These are phyloP conservation scores for Sus cebifrons DNA, from an alignment of 2,797 vertebrate species.

Conservation along the genomic window DNA sequence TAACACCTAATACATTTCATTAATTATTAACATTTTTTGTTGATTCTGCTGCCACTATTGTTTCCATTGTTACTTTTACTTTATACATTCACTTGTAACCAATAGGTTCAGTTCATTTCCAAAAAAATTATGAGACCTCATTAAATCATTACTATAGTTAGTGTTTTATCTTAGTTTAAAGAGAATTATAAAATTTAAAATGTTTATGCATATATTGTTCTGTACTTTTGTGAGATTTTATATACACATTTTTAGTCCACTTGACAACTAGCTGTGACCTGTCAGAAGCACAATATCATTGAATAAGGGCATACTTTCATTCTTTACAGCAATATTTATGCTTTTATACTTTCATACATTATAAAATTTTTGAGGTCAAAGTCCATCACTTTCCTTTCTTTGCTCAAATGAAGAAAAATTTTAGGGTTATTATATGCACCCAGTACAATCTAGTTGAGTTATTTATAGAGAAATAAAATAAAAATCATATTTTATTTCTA, in stretches of 20 bases:
- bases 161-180: neutral
- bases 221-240: neutral
- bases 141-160: neutral
- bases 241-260: neutral
- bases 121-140: neutral
- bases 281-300: neutral
- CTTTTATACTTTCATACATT: neutral
- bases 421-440: neutral
- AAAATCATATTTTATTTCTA: neutral
- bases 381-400: neutral
- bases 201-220: neutral
- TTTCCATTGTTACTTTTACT: neutral
- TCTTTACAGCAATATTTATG: neutral
- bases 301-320: neutral
- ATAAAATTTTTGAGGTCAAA: slow-evolving; percentile 37
- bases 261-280: neutral
- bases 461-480: slow-evolving; percentile 24
- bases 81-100: neutral
- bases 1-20: neutral
- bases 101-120: neutral
- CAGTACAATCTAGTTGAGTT: slow-evolving; percentile 38
- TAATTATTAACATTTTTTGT: neutral
- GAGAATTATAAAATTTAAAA: neutral
- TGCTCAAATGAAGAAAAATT: neutral
- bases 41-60: neutral